phyloP scores from a whole-genome alignment of 1,140 invertebrate genomes.

The Bombus haemorrhoidalis region DNA sequence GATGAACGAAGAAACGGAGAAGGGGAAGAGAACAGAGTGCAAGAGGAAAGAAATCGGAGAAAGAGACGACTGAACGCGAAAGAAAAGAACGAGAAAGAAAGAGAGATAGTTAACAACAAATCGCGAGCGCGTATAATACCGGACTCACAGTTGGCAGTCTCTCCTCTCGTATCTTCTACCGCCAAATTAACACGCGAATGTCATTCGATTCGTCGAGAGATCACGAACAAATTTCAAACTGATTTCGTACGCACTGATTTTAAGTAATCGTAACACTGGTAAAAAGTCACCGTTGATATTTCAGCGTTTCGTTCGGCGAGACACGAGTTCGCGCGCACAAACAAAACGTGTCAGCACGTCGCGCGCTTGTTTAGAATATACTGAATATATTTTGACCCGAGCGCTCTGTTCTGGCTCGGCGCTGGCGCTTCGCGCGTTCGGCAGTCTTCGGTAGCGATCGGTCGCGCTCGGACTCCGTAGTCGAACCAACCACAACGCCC shows the following conservation, averaged over 20 bases:
- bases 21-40: slow-evolving; percentile 16
- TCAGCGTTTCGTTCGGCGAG: slow-evolving; percentile 52
- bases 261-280: slow-evolving; percentile 20
- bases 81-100: neutral
- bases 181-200: slow-evolving; percentile 26
- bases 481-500: slow-evolving; percentile 46
- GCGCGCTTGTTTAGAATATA: slow-evolving; percentile 78
- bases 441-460: slow-evolving; percentile 50
- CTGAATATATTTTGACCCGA: slow-evolving; percentile 79
- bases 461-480: slow-evolving; percentile 52
- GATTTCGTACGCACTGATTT: slow-evolving; percentile 11
- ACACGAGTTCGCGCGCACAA: slow-evolving; percentile 56
- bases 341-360: slow-evolving; percentile 71
- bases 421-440: slow-evolving; percentile 68
- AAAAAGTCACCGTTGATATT: slow-evolving; percentile 35
- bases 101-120: slow-evolving; percentile 8
- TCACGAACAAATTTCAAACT: neutral
- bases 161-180: slow-evolving; percentile 32
- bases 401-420: slow-evolving; percentile 64
- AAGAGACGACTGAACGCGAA: slow-evolving; percentile 27
- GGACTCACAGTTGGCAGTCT: slow-evolving; percentile 43
- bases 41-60: slow-evolving; percentile 38
- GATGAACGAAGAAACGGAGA: slow-evolving; percentile 44
- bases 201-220: neutral
- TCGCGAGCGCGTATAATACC: slow-evolving; percentile 30